A percentile compares a stretch with the other conserved stretches of the same genome.
Evolutionary conservation across 1,140 invertebrate genomes (phyloP).

Genomic region (Platyura marginata): DNA sequence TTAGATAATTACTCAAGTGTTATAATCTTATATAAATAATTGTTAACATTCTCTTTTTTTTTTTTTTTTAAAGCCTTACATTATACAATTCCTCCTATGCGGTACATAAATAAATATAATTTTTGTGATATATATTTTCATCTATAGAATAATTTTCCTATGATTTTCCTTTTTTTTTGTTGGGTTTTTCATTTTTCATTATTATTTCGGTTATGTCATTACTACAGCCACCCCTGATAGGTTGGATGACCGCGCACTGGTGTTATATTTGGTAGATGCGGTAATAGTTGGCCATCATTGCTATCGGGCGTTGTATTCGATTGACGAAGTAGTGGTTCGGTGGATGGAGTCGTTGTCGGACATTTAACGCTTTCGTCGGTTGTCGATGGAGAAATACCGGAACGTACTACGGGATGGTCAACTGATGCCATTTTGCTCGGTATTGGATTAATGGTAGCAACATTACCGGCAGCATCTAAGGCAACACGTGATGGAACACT

Average conservation of each 20-base stretch:
- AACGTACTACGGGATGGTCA: background rate
- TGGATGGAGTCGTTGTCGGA: background rate
- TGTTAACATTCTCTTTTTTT: too few species aligned
- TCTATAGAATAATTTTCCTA: too few species aligned
- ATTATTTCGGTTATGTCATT: background rate
- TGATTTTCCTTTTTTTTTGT: too few species aligned
- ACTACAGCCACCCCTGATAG: constrained; percentile 1
- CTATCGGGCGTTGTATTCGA: background rate
- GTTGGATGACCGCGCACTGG: background rate
- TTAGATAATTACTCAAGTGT: too few species aligned
- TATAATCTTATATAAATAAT: too few species aligned
- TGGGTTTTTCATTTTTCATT: too few species aligned
- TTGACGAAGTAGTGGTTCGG: background rate
- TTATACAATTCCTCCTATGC: too few species aligned
- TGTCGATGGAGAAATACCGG: background rate
- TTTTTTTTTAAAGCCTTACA: too few species aligned
- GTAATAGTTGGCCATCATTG: too few species aligned
- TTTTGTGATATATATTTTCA: too few species aligned
- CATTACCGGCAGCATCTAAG: background rate
- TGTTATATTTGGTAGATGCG: background rate
- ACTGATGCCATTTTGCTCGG: background rate
- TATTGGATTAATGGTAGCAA: background rate
- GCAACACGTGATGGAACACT: background rate
- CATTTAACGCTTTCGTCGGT: constrained; percentile 1
- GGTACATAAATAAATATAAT: too few species aligned